Conservation (phyloP, 2,797 vertebrate species). For the Ptychadena robeensis region DNA sequence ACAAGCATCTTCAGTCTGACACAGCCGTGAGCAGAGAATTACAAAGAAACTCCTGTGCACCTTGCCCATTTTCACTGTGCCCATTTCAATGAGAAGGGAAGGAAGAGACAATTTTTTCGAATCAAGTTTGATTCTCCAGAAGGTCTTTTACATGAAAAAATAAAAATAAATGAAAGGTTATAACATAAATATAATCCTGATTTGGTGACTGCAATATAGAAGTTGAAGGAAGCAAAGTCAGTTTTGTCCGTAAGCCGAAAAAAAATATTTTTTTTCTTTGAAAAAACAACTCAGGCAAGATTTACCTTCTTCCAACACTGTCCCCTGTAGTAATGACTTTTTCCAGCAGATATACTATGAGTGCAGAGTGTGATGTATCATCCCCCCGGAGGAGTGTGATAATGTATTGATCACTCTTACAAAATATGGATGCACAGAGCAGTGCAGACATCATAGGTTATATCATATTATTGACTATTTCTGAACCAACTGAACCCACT, state of each 20-base stretch:
- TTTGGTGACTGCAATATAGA: not conserved
- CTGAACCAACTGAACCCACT: no score
- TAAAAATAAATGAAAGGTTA: not conserved
- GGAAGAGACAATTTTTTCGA: not conserved
- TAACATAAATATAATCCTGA: not conserved
- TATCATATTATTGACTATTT: no score
- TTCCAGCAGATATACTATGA: no score
- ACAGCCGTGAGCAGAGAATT: conserved; percentile 39
- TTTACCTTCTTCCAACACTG: not conserved
- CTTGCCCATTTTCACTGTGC: not conserved
- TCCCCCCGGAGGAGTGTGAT: no score
- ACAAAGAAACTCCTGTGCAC: conserved; percentile 20
- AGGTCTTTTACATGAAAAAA: conserved; percentile 2
- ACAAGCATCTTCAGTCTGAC: conserved; percentile 40
- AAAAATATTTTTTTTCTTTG: not conserved
- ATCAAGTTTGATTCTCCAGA: not conserved
- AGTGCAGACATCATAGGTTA: no score
- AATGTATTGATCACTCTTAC: no score
- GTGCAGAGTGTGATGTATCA: no score
- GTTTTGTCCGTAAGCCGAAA: not conserved
- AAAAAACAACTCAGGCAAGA: not conserved
- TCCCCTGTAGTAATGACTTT: no score
- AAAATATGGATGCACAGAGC: no score
- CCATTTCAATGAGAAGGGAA: not conserved
- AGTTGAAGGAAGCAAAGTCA: not conserved